These are phyloP conservation scores for Eutrigla gurnardus DNA, from an alignment of 2,797 vertebrate genomes.

Conservation along the genomic window DNA sequence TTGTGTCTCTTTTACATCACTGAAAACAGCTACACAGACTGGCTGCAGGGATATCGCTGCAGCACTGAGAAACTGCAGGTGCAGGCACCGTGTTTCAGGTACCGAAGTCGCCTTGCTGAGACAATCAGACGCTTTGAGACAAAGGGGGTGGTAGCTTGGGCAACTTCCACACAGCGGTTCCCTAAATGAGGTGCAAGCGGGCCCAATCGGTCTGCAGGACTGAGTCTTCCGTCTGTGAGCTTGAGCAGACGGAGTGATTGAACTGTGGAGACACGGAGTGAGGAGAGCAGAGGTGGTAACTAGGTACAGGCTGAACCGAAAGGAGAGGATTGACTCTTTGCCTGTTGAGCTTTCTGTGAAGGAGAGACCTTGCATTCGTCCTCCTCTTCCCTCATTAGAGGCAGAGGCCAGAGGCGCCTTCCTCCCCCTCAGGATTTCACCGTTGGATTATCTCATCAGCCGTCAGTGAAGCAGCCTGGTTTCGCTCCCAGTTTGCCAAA, in stretches of 20 bases:
- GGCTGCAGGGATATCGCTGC: conserved; percentile 46
- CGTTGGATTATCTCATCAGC: conserved; percentile 65
- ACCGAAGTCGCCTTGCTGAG: conserved; percentile 66
- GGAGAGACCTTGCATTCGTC: conserved; percentile 53
- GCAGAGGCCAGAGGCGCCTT: conserved; percentile 55
- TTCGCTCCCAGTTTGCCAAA: not conserved
- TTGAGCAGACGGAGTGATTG: not conserved
- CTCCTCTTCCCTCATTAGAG: conserved; percentile 75
- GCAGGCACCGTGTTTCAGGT: conserved; percentile 61
- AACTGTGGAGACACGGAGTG: conserved; percentile 33
- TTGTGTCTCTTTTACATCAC: conserved; percentile 52
- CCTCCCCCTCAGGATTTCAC: conserved; percentile 64
- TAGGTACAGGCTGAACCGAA: conserved; percentile 29
- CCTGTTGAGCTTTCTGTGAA: conserved; percentile 68
- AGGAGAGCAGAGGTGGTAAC: conserved; percentile 39
- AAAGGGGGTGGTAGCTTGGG: conserved; percentile 36
- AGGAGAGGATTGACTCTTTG: conserved; percentile 66
- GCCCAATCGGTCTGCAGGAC: conserved; percentile 48
- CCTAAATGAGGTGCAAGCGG: conserved; percentile 68
- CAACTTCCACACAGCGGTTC: conserved; percentile 55
- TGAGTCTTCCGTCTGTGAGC: conserved; percentile 29
- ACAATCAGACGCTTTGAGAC: conserved; percentile 69
- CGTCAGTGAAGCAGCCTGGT: conserved; percentile 21
- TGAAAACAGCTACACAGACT: conserved; percentile 38
- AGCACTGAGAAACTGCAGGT: conserved; percentile 56